A percentile compares a stretch with the other conserved stretches of the same genome.
Conservation (phyloP, 2,113 vertebrate species). For the Hymenochirus boettgeri region DNA sequence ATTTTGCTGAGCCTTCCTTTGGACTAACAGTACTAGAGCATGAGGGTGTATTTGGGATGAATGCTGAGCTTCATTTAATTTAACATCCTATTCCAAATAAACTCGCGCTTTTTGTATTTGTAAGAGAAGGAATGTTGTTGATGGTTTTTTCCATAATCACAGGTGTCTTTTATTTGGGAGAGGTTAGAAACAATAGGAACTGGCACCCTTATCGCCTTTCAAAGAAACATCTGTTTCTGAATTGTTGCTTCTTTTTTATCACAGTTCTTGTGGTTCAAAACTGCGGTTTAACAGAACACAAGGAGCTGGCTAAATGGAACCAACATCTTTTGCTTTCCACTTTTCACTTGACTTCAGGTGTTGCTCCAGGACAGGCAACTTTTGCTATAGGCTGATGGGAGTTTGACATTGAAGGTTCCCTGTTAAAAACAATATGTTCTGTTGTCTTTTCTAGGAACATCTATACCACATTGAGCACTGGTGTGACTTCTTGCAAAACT, state of each 20-base stretch:
- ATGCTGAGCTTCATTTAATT: fast-evolving
- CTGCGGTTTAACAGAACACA: conserved; percentile 50
- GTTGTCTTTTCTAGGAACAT: conserved; percentile 49
- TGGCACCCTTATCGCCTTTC: conserved; percentile 47
- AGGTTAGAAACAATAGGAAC: conserved; percentile 41
- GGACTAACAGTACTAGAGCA: conserved; percentile 4
- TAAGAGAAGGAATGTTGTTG: background rate
- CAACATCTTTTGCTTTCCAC: too few species aligned
- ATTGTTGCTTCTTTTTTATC: conserved; percentile 53
- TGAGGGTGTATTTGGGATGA: conserved; percentile 36
- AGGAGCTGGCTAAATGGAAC: too few species aligned
- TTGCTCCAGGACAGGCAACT: background rate
- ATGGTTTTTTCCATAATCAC: background rate
- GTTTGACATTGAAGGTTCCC: background rate
- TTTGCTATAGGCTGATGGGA: conserved; percentile 16
- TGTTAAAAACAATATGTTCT: conserved; percentile 1
- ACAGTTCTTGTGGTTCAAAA: conserved; percentile 48
- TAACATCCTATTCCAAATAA: conserved; percentile 45
- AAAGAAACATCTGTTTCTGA: conserved; percentile 4
- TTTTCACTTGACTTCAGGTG: background rate
- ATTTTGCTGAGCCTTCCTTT: conserved; percentile 31
- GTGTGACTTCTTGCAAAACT: background rate
- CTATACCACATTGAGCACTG: conserved; percentile 54
- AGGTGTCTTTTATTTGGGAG: conserved; percentile 41
- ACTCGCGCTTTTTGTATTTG: conserved; percentile 30